Conservation (phyloP, 2,797 vertebrate species). For the Iguana delicatissima region DNA sequence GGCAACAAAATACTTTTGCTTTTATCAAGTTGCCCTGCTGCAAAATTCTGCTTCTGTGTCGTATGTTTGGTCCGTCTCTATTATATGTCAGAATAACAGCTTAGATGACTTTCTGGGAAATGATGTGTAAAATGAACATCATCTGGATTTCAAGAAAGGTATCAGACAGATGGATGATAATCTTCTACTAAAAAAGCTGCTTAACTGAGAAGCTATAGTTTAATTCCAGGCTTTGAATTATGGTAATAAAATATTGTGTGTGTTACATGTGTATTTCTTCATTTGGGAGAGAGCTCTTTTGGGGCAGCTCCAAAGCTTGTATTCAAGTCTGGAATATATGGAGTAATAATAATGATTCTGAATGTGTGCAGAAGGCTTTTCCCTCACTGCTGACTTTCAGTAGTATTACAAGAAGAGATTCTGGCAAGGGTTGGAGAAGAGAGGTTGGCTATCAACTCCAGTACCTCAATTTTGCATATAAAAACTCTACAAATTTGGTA, state of each 20-base stretch:
- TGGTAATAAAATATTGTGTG: neutral
- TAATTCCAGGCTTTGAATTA: constrained; percentile 12
- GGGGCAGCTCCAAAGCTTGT: neutral
- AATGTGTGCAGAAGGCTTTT: neutral
- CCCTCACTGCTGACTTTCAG: neutral
- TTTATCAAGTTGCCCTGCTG: neutral
- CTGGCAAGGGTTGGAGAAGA: neutral
- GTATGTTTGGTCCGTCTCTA: constrained; percentile 3
- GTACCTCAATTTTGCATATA: neutral
- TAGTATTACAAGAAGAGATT: neutral
- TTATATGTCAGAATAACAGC: constrained; percentile 19
- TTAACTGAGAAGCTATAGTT: constrained; percentile 14
- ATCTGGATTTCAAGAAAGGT: constrained; percentile 9
- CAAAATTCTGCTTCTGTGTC: neutral
- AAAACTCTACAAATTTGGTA: neutral
- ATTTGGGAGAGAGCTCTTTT: neutral
- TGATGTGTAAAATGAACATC: constrained; percentile 34
- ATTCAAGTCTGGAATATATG: neutral
- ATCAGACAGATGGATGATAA: constrained; percentile 35
- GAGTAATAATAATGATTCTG: neutral
- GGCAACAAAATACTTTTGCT: neutral
- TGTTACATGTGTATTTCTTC: neutral
- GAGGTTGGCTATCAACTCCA: neutral
- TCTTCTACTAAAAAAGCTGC: constrained; percentile 4
- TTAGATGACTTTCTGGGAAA: constrained; percentile 31